Base-by-base conservation (phyloP, 2,888 invertebrate genomes). In the Zygaena filipendulae region DNA sequence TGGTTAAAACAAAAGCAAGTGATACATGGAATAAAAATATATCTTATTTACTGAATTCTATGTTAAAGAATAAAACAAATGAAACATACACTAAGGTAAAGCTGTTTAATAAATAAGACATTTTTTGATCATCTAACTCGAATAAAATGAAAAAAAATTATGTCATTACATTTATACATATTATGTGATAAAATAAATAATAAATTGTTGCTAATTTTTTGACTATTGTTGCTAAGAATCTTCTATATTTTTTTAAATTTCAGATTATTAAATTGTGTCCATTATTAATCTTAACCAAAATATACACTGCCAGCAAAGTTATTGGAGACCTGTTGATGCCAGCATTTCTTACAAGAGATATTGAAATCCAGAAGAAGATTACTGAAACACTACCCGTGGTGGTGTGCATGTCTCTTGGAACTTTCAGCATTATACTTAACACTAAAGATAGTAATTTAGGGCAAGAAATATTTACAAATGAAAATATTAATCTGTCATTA, bases 311-410 rank as follows among this genome's bases (percentile, higher is more conserved):
- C 21, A 69, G 74, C 36, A 75, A 68, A 45, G 38, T 77, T 5
- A 67, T 80, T 21, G 66, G 64, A 11, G 74, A 79, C 14, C 47
- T 75, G 26, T 42, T 80, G 6, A 61, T 77, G 50, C 74, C 77
- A 32, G 67, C 64, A 2, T 61, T 77, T 27, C 45, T 68, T 9
- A 56, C 54, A 11, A 75, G 69, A 45, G 49, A 70, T 22, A 18
- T 33, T 23, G 48, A 47, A 3, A 25, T 66, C n/a, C 71, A 74
- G 33, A 52, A 43, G 26, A 44, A 51, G 33, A 40, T 80, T 3
- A 38, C 53, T 2, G 32, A 44, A 33, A 38, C 52, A 3, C 26
- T 81, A 28, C 59, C 69, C 21, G 51, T 47, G 8, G 42, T 80
- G 16, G 47, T 53, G 25, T 81, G 81, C 30, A 59, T 77, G 42